phyloP scores from a whole-genome alignment of 2,888 invertebrate genomes.

The Leptodirus hochenwartii region DNA sequence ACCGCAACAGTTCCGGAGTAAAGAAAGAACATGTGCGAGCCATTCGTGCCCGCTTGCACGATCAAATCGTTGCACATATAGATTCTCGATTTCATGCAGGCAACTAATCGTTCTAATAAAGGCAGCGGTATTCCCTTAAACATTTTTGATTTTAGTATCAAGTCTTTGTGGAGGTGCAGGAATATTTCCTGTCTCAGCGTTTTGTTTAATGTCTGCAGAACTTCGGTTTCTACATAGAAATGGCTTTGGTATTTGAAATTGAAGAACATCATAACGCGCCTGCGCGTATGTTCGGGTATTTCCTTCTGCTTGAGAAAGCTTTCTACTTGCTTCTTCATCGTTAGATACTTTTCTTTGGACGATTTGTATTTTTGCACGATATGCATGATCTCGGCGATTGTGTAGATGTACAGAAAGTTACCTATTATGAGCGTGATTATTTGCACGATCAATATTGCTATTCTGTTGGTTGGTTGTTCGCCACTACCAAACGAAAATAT shows the following conservation, averaged over 20 bases:
- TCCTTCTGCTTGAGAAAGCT: conserved; percentile 28
- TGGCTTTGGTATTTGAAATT: conserved; percentile 25
- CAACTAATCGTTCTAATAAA: conserved; percentile 19
- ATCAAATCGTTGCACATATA: conserved; percentile 26
- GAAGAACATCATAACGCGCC: conserved; percentile 23
- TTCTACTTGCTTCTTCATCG: conserved; percentile 22
- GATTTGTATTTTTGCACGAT: conserved; percentile 16
- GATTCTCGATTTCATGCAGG: conserved; percentile 21
- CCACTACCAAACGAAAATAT: too few species aligned
- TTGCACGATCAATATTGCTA: too few species aligned
- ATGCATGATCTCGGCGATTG: conserved; percentile 17
- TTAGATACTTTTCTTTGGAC: conserved; percentile 17
- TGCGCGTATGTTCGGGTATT: conserved; percentile 22
- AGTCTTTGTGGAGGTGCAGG: too few species aligned
- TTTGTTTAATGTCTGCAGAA: conserved; percentile 26
- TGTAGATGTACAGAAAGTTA: too few species aligned
- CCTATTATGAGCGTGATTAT: too few species aligned
- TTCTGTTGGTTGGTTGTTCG: too few species aligned
- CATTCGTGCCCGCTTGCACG: conserved; percentile 21
- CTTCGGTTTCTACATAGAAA: conserved; percentile 24
- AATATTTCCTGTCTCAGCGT: conserved; percentile 23
- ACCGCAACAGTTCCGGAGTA: conserved; percentile 38
- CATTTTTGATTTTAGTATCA: conserved; percentile 23
- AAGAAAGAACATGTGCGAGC: conserved; percentile 25
- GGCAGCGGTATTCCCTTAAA: conserved; percentile 22